Percentiles rank a stretch among this genome's conserved stretches.
Evolutionary conservation across 2,797 vertebrate genomes (phyloP).

Genomic region (Macrochelys suwanniensis): DNA sequence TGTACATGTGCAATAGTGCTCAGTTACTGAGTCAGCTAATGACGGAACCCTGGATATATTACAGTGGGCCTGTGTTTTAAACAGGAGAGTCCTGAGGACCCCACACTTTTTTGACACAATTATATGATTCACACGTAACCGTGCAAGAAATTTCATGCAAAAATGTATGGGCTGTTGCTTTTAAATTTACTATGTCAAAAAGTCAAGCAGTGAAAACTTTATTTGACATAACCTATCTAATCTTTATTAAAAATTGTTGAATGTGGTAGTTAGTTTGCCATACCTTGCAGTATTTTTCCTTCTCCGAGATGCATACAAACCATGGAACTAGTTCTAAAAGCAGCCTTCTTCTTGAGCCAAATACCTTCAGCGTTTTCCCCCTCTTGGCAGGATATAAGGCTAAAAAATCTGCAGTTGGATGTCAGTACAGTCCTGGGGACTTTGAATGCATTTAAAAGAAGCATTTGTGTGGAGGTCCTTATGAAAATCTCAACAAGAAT

Average conservation of each 20-base stretch:
- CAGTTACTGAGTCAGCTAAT: not conserved
- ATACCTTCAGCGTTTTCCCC: constrained; percentile 73
- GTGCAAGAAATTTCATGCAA: not conserved
- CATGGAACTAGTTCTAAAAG: not conserved
- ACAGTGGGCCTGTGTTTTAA: not conserved
- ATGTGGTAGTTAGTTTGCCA: not conserved
- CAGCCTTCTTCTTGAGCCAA: constrained; percentile 27
- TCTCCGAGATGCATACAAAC: not conserved
- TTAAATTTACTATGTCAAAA: fast-evolving
- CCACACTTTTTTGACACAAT: not conserved
- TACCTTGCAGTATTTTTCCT: not conserved
- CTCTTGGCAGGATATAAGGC: constrained; percentile 48
- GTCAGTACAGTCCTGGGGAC: constrained; percentile 70
- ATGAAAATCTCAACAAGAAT: constrained; percentile 80
- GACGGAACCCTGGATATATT: not conserved
- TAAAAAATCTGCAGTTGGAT: constrained; percentile 76
- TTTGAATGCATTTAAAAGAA: constrained; percentile 72
- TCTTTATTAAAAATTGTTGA: not conserved
- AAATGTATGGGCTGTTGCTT: not conserved
- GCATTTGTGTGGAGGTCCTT: constrained; percentile 59
- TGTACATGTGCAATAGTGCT: not conserved
- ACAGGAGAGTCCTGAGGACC: not conserved
- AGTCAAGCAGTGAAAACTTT: not conserved
- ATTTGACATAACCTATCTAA: not conserved
- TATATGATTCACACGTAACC: not conserved